Base-by-base conservation (phyloP, 2,113 vertebrate genomes). In the Bambusicola thoracicus region DNA sequence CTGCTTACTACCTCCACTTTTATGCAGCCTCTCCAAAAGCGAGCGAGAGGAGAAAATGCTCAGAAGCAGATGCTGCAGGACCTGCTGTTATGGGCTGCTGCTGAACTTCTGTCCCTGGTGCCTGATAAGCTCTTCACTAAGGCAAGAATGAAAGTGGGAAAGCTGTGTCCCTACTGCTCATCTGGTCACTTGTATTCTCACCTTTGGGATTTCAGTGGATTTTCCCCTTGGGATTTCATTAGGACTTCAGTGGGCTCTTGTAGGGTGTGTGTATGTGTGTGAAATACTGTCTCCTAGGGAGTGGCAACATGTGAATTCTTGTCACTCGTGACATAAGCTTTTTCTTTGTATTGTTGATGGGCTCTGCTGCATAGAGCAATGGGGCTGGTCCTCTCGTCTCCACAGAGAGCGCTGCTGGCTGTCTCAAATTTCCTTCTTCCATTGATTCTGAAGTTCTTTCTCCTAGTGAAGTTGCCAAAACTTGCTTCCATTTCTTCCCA, bases 81-180 rank as follows among this genome's bases (percentile, higher is more conserved):
- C 46, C 66, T 53, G 29, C 40, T 94, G 34, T 63, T 65, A 36
- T 8, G 27, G 41, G 34, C 58, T 85, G 24, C 55, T 25, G 79
- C 70, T 81, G 63, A 87, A 46, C 59, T 67, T 55, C 10, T 20
- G 43, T 89, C 81, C 22, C 89, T 94, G 34, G 30, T 87, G 75
- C 65, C 55, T 48, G 13, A 75, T 78, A 51, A 51, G 17, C 46
- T 51, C 29, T 51, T 49, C 85, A 61, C n/a, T 29, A 69, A 82
- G 49, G 62, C 40, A 66, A 56, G 85, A 91, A 29, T 87, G 32
- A 83, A 85, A 76, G 61, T 69, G 84, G 74, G 67, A 93, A 89
- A 87, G 58, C 63, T 19, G 3, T 8, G 20, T 87, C 68, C 44
- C 40, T 22, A 5, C 36, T 92, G 34, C 25, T 92, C 20, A 63